Conservation (phyloP, 2,113 vertebrate genomes). For the Lota lota region DNA sequence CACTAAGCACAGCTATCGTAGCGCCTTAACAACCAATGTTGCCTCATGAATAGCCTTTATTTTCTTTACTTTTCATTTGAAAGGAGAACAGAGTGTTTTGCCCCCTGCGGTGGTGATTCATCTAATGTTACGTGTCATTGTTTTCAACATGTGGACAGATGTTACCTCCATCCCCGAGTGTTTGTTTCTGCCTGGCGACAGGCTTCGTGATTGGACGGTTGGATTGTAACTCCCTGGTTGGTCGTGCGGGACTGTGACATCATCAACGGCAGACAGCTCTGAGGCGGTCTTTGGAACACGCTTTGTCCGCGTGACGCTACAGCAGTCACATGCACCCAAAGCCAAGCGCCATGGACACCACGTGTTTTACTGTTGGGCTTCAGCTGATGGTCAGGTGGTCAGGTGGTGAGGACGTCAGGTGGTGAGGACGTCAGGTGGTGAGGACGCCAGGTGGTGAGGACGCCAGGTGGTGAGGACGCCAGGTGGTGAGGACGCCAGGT, state of each 20-base stretch:
- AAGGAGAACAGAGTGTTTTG: conserved; percentile 59
- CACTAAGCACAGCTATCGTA: conserved; percentile 80
- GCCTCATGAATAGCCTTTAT: conserved; percentile 83
- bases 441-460: no score
- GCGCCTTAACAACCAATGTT: conserved; percentile 98
- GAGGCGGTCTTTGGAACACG: no score
- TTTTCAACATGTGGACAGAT: conserved; percentile 30
- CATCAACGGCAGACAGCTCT: no score
- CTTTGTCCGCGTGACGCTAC: no score
- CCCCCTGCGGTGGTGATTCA: conserved; percentile 45
- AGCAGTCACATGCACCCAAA: no score
- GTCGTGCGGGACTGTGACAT: not conserved
- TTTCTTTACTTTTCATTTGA: conserved; percentile 56
- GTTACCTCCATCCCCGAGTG: conserved; percentile 43
- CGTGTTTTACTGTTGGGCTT: no score
- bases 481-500: no score
- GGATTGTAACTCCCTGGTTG: conserved; percentile 36
- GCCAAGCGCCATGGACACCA: no score
- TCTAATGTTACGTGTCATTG: conserved; percentile 32
- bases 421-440: no score
- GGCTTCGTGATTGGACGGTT: conserved; percentile 25
- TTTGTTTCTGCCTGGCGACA: conserved; percentile 12
- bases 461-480: no score
- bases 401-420: no score
- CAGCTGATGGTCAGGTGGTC: no score